Evolutionary conservation across 2,113 vertebrate species (phyloP).

Genomic region (Mixornis gularis): DNA sequence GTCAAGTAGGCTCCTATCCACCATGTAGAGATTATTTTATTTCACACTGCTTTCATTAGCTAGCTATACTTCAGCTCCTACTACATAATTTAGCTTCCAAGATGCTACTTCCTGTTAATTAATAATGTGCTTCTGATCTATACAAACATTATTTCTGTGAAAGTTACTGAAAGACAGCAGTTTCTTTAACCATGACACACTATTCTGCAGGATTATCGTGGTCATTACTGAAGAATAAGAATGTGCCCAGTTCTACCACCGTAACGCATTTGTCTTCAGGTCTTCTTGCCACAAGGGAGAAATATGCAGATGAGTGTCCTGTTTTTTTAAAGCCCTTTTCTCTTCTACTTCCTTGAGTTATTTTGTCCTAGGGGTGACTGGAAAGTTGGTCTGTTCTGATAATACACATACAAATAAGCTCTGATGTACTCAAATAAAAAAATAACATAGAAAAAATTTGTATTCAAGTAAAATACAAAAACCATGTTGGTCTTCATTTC

Average conservation of each 20-base stretch:
- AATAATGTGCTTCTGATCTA: constrained; percentile 6
- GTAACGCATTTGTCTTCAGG: neutral
- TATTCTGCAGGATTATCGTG: neutral
- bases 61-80: neutral
- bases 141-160: neutral
- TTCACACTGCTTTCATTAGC: neutral
- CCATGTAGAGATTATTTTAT: neutral
- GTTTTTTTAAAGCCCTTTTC: neutral
- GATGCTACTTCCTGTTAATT: constrained; percentile 9
- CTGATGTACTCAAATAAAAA: neutral
- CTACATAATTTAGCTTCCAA: neutral
- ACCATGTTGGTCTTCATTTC: neutral
- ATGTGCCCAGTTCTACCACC: neutral
- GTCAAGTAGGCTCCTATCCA: neutral
- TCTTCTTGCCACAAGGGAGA: neutral
- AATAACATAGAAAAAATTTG: neutral
- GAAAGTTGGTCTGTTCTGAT: neutral
- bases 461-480: neutral
- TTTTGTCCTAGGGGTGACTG: neutral
- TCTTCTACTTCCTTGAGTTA: constrained; percentile 1
- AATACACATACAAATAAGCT: neutral
- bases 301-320: constrained; percentile 18
- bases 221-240: neutral
- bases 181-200: neutral
- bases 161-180: neutral